phyloP scores from a whole-genome alignment of 2,797 vertebrate species.

The Enteromius paludinosus region DNA sequence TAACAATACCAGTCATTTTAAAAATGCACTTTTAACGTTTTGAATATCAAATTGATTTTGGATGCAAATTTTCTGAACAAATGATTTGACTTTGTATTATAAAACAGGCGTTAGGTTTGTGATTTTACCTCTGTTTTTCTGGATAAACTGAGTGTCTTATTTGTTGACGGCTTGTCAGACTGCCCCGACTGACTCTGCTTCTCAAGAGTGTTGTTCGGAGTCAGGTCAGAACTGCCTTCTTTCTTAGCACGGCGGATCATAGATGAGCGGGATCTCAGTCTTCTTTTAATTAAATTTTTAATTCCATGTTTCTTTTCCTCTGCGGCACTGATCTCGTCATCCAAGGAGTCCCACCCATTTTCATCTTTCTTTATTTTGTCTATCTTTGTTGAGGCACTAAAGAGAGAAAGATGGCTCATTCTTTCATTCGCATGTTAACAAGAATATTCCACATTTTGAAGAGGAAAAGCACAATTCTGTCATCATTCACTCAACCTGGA shows the following conservation, averaged over 20 bases:
- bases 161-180: not conserved
- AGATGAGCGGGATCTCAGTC: constrained; percentile 61
- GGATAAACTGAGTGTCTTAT: constrained; percentile 4
- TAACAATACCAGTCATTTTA: not conserved
- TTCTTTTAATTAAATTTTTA: constrained; percentile 74
- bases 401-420: not conserved
- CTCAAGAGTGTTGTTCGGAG: constrained; percentile 56
- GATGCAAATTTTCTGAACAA: not conserved
- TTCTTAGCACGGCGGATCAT: constrained; percentile 29
- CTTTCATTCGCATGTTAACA: not conserved
- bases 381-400: constrained; percentile 23
- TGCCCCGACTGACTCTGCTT: constrained; percentile 44
- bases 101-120: not conserved
- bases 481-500: not conserved
- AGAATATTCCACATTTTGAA: not conserved
- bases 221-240: constrained; percentile 31
- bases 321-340: constrained; percentile 70
- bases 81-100: not conserved
- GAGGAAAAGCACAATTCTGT: not conserved
- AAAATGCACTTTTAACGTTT: not conserved
- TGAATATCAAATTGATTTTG: not conserved
- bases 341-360: constrained; percentile 62
- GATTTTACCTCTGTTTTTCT: constrained; percentile 30
- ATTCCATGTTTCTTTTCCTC: constrained; percentile 78
- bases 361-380: constrained; percentile 51